A percentile compares a stretch with the other conserved stretches of the same genome.
phyloP scores from a whole-genome alignment of 2,888 invertebrate genomes.

The Dasypolia templi region DNA sequence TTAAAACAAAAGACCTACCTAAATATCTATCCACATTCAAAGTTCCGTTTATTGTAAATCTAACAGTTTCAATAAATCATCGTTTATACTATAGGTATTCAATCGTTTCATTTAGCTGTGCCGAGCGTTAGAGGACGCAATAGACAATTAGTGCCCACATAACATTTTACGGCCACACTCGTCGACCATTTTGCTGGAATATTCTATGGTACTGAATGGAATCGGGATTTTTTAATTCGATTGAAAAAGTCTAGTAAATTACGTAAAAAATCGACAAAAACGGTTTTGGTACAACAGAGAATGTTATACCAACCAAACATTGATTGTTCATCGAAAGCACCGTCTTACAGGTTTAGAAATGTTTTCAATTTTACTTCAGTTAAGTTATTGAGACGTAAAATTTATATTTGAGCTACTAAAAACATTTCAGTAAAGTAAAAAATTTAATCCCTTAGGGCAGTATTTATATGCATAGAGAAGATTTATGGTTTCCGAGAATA shows the following conservation, averaged over 20 bases:
- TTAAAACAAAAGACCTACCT: too few relatives aligned
- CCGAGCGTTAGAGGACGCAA: neutral
- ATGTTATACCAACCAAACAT: neutral
- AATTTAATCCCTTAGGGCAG: neutral
- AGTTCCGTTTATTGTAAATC: too few relatives aligned
- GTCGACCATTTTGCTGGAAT: neutral
- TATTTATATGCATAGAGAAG: too few relatives aligned
- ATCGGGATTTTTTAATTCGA: neutral
- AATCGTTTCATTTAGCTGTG: too few relatives aligned
- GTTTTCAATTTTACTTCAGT: neutral
- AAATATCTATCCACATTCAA: too few relatives aligned
- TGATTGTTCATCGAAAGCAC: neutral
- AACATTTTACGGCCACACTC: neutral
- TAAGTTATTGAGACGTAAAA: neutral
- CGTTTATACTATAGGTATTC: too few relatives aligned
- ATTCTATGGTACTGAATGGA: neutral
- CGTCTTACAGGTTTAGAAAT: too few relatives aligned
- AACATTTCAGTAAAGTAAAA: neutral
- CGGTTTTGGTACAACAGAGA: too few relatives aligned
- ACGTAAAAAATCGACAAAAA: neutral
- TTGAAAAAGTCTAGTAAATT: neutral
- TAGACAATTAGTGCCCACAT: neutral
- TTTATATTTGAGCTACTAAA: neutral
- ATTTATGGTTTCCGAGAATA: too few relatives aligned
- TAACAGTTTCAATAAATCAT: too few relatives aligned